Base-by-base conservation (phyloP, 2,797 vertebrate species). In the Periophthalmus magnuspinnatus region DNA sequence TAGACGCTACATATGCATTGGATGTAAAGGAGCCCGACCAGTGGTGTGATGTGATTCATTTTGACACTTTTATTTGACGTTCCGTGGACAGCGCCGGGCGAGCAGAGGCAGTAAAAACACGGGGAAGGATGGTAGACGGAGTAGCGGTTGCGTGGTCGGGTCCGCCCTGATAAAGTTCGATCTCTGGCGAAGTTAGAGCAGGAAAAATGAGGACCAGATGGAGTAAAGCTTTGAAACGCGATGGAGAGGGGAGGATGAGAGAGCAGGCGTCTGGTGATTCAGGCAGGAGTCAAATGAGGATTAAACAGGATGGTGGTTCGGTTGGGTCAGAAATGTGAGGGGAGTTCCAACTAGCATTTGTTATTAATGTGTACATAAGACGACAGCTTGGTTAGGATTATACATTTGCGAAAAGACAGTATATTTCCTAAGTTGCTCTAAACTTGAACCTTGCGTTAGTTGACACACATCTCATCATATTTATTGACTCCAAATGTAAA, bases 141-240 rank as follows among this genome's bases (percentile, higher is more conserved):
- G 9, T 4, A 0, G 75, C 17, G 59, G 71, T 79, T 28, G 55
- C 55, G 10, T 2, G 55, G 22, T 74, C 65, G 68, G 21, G 28
- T 69, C 57, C 64, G 7, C 65, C 72, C 62, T 38, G 79, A 79
- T 71, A 28, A 74, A 76, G 74, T 76, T 78, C 65, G 34, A 78
- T 71, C 63, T 2, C 6, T 50, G 17, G 67, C 68, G 73, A 80
- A 64, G 62, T 62, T 33, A 33, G 47, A 72, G 68, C 69, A 65
- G 79, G 45, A 69, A 50, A 81, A 84, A 86, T 71, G 66, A 65
- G 45, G 75, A 84, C 70, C 81, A 83, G 34, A 72, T 86, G 86
- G 54, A 14, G 65, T 22, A 36, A 13, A 9, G 69, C 65, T 78
- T 72, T 71, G 62, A 70, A 76, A 77, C 6, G 0, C 1, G 34